Evolutionary conservation across 2,113 vertebrate species (phyloP), one percentile per base, ranked within the genome.

Genomic region (Hemichromis elongatus): DNA sequence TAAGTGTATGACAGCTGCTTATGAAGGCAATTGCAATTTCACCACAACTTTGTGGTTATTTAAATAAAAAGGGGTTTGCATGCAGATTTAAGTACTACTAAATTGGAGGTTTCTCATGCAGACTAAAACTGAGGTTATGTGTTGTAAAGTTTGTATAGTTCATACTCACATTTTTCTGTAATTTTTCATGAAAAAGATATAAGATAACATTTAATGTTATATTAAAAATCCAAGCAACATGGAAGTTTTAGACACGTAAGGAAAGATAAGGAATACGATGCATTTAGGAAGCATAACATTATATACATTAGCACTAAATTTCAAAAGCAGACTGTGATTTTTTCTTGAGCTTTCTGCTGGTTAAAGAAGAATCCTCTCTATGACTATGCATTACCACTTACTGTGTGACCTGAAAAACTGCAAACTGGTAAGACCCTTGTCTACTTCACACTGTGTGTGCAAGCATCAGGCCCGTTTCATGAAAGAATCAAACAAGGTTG

Each of bases 361-460:
- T 70, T 45, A 18, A 45, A 26, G 40, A 45, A 45, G 21, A 70
- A 70, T 26, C 21, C 14, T 6, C 0, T 45, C 66, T 45, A 70
- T 45, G 37, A 26, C 3, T 21, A 24, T 40, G 4, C n/a, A 66
- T 24, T 24, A 24, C 12, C 33, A 40, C n/a, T 66, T 40, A 40
- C n/a, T 40, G 61, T 24, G 61, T 66, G 21, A 35, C 61, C n/a
- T 66, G 61, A 66, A 66, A 40, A 40, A n/a, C 12, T 70, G 21
- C 40, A 45, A 1, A 45, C 37, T 45, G 66, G 21, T 70, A 10
- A 26, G 40, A 0, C 37, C 40, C 0, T 45, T 26, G 21, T 45
- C 13, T 70, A 70, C 13, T 26, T 70, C 8, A 70, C 40, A 45
- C 3, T 26, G 37, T 70, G 37, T 7, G 24, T 45, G 21, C 37